Percentiles rank a stretch among this genome's conserved stretches.
Evolutionary conservation across 2,797 vertebrate genomes (phyloP).

Genomic region (Cirrhinus molitorella): DNA sequence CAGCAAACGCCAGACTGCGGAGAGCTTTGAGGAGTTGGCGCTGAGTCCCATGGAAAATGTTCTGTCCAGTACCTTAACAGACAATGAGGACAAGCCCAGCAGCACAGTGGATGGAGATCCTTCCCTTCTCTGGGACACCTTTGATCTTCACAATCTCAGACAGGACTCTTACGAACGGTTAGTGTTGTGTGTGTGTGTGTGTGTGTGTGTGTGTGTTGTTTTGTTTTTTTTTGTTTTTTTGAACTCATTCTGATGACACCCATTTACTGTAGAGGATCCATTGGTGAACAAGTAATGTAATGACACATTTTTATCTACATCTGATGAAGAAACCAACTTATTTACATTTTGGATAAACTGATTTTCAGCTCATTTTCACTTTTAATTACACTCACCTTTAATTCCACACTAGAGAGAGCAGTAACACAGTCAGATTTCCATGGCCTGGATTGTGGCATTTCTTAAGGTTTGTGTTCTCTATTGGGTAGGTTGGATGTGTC

Average conservation of each 20-base stretch:
- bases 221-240: too few relatives aligned
- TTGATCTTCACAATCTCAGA: slow-evolving; percentile 75
- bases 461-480: not conserved
- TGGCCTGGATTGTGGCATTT: not conserved
- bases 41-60: slow-evolving; percentile 67
- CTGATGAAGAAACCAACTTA: not conserved
- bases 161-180: slow-evolving; percentile 66
- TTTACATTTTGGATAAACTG: too few relatives aligned
- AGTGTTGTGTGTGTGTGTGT: too few relatives aligned
- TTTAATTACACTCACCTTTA: not conserved
- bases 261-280: not conserved
- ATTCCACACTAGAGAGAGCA: not conserved
- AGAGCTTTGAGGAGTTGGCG: slow-evolving; percentile 60
- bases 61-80: slow-evolving; percentile 77
- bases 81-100: slow-evolving; percentile 57
- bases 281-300: not conserved
- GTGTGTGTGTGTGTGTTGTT: too few relatives aligned
- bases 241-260: too few relatives aligned
- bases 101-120: slow-evolving; percentile 63
- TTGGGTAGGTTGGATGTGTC: slow-evolving; percentile 41
- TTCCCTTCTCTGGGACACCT: slow-evolving; percentile 76
- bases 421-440: not conserved
- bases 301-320: not conserved
- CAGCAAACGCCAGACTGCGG: slow-evolving; percentile 29
- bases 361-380: not conserved